Evolutionary conservation across 2,888 invertebrate species (phyloP).

Genomic region (Muschampia plurimacula): DNA sequence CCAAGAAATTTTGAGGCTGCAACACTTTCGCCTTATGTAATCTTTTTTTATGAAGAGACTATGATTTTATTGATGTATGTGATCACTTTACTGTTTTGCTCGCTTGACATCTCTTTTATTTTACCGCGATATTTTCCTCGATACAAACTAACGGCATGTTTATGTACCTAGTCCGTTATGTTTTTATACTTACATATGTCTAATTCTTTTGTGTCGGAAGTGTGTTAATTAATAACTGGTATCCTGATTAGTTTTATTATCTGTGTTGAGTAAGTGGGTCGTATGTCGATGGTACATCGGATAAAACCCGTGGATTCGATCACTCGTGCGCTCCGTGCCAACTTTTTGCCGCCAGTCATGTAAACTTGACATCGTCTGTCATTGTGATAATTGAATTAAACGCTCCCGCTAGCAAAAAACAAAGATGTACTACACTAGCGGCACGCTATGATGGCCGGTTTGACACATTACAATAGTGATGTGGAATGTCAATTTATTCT

Average conservation of each 20-base stretch:
- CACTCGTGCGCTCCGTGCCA: constrained; percentile 49
- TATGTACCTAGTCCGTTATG: constrained; percentile 42
- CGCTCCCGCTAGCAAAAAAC: constrained; percentile 48
- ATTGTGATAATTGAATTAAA: constrained; percentile 75
- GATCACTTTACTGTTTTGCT: not conserved
- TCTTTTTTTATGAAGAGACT: not conserved
- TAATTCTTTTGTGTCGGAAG: constrained; percentile 64
- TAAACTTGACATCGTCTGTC: constrained; percentile 66
- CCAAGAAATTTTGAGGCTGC: not conserved
- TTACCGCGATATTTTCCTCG: constrained; percentile 3
- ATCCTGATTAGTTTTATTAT: constrained; percentile 66
- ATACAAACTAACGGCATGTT: constrained; percentile 31
- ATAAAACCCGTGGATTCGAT: constrained; percentile 52
- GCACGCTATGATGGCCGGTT: no score
- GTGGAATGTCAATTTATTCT: no score
- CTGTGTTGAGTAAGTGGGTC: constrained; percentile 63
- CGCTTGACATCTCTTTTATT: constrained; percentile 11
- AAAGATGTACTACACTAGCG: constrained; percentile 49
- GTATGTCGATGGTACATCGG: constrained; percentile 54
- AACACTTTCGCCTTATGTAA: not conserved
- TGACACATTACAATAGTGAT: no score
- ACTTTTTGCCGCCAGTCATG: constrained; percentile 66
- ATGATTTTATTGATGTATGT: not conserved
- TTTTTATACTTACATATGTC: constrained; percentile 40
- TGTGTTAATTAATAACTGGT: constrained; percentile 76